Percentiles rank a stretch among this genome's conserved stretches.
phyloP scores from a whole-genome alignment of 2,888 invertebrate species.

The Dasysyrphus tricinctus region DNA sequence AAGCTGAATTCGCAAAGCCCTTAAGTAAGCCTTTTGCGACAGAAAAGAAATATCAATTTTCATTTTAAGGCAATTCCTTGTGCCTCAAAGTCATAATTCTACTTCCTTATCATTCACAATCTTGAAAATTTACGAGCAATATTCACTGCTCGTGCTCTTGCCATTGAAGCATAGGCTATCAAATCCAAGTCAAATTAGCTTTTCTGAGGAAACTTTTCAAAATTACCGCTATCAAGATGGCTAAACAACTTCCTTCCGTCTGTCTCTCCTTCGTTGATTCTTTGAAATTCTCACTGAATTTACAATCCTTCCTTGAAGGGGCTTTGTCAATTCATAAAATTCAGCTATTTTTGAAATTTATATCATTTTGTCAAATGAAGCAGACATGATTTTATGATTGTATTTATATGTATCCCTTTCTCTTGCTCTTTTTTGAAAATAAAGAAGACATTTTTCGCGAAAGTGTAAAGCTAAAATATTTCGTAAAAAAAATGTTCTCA shows the following conservation, averaged over 20 bases:
- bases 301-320: constrained; percentile 14
- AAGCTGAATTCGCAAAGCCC: background rate
- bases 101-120: background rate
- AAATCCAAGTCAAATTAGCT: constrained; percentile 63
- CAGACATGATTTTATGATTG: constrained; percentile 54
- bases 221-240: constrained; percentile 35
- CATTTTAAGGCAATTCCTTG: constrained; percentile 38
- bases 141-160: constrained; percentile 16
- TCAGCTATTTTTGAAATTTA: constrained; percentile 63
- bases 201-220: constrained; percentile 44
- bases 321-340: constrained; percentile 66
- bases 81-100: constrained; percentile 13
- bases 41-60: constrained; percentile 15
- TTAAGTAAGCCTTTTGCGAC: constrained; percentile 10
- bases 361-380: constrained; percentile 69
- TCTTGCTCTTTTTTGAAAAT: background rate
- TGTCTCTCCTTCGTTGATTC: background rate
- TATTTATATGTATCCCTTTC: constrained; percentile 8
- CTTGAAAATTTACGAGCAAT: constrained; percentile 47
- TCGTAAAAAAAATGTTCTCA: constrained; percentile 26
- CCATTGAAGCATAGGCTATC: constrained; percentile 32
- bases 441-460: constrained; percentile 32
- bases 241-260: constrained; percentile 38
- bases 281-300: constrained; percentile 1
- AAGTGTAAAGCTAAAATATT: constrained; percentile 43